A percentile compares a stretch with the other conserved stretches of the same genome.
Evolutionary conservation across 2,113 vertebrate genomes (phyloP).

Genomic region (Recurvirostra avosetta): DNA sequence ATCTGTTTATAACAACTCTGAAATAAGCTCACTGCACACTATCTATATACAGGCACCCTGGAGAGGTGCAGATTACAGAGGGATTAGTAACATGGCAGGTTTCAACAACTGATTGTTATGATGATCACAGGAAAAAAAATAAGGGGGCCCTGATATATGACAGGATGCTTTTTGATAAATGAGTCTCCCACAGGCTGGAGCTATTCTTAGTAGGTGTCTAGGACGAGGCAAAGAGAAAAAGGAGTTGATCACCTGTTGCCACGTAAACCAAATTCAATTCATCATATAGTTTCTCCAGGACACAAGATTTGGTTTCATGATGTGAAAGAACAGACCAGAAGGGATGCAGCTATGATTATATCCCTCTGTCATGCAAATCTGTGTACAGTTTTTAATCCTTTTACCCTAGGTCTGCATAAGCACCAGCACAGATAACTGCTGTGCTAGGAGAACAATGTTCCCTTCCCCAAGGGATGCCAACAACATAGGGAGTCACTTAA

Average conservation of each 20-base stretch:
- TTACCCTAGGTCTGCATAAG: background rate
- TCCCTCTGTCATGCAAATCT: background rate
- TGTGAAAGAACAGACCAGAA: background rate
- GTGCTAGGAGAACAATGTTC: background rate
- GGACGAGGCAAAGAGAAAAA: background rate
- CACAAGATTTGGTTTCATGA: background rate
- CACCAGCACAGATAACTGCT: background rate
- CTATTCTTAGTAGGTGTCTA: background rate
- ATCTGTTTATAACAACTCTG: background rate
- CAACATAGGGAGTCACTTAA: background rate
- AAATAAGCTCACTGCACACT: background rate
- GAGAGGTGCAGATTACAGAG: background rate
- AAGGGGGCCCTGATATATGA: background rate
- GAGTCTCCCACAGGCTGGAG: background rate
- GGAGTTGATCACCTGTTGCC: conserved; percentile 25
- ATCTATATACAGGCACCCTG: background rate
- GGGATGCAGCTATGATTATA: background rate
- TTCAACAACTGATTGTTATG: background rate
- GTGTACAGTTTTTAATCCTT: background rate
- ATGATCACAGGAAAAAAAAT: background rate
- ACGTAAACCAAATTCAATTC: conserved; percentile 10
- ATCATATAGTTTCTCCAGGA: background rate
- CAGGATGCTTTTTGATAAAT: background rate
- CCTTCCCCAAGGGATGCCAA: background rate
- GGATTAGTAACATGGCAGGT: conserved; percentile 1